phyloP scores from a whole-genome alignment of 2,797 vertebrate genomes.

The Siniperca scherzeri region DNA sequence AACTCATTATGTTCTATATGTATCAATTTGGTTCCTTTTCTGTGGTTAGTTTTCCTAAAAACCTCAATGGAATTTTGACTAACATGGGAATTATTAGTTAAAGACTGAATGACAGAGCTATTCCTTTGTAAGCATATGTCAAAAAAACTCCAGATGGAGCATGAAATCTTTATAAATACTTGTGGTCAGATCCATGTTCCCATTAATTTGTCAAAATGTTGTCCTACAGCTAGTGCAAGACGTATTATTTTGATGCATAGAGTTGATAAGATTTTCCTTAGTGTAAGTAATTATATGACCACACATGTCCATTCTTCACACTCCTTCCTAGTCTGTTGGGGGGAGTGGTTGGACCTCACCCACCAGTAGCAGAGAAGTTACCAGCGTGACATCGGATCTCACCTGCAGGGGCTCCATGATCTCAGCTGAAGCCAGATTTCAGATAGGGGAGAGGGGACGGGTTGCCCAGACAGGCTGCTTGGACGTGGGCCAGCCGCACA shows the following conservation, averaged over 20 bases:
- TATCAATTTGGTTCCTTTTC: slow-evolving; percentile 37
- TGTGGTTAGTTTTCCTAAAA: slow-evolving; percentile 46
- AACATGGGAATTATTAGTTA: slow-evolving; percentile 43
- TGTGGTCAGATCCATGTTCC: slow-evolving; percentile 19
- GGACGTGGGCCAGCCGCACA: slow-evolving; percentile 71
- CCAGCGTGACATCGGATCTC: slow-evolving; percentile 50
- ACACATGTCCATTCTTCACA: slow-evolving; percentile 15
- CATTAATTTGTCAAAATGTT: slow-evolving; percentile 45
- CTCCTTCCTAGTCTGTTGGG: neutral
- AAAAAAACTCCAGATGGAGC: slow-evolving; percentile 38
- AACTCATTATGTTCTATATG: slow-evolving; percentile 48
- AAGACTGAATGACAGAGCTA: slow-evolving; percentile 36
- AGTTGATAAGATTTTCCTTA: slow-evolving; percentile 22
- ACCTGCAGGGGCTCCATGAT: slow-evolving; percentile 65
- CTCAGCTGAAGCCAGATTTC: slow-evolving; percentile 62
- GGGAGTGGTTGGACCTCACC: slow-evolving; percentile 35
- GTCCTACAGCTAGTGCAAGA: slow-evolving; percentile 16
- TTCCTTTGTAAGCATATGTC: slow-evolving; percentile 40
- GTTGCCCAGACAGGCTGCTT: slow-evolving; percentile 69
- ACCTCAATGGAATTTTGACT: slow-evolving; percentile 31
- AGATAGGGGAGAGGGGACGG: slow-evolving; percentile 35
- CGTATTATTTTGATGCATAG: neutral
- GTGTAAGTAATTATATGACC: slow-evolving; percentile 22
- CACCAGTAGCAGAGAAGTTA: slow-evolving; percentile 36
- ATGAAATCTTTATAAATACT: slow-evolving; percentile 30